These are phyloP conservation scores for Castor canadensis DNA, from an alignment of 2,113 vertebrate species.

Conservation along the genomic window DNA sequence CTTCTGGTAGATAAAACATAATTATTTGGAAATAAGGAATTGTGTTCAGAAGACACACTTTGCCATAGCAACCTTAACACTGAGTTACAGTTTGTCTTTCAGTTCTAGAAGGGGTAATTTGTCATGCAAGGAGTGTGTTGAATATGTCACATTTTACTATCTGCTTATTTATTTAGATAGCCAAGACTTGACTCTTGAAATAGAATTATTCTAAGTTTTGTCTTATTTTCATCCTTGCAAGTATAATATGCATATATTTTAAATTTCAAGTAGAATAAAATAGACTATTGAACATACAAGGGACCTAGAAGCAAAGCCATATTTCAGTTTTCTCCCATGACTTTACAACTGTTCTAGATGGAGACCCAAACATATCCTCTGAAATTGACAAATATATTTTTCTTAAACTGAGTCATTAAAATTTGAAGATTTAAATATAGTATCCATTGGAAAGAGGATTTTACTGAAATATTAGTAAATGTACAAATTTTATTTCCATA, in stretches of 20 bases:
- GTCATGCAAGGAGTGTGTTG: constrained; percentile 80
- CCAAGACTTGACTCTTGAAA: constrained; percentile 83
- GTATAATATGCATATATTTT: constrained; percentile 64
- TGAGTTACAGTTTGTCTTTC: constrained; percentile 74
- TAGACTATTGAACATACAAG: constrained; percentile 35
- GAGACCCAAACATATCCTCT: constrained; percentile 46
- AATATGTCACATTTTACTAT: constrained; percentile 81
- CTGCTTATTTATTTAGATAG: constrained; percentile 86
- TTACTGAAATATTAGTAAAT: constrained; percentile 44
- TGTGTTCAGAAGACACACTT: constrained; percentile 76
- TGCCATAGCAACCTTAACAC: constrained; percentile 83
- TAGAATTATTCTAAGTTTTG: constrained; percentile 84
- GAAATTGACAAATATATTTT: constrained; percentile 64
- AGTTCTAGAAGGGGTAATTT: constrained; percentile 81
- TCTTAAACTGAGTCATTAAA: constrained; percentile 32
- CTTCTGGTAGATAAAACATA: constrained; percentile 73
- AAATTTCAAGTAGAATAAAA: constrained; percentile 81
- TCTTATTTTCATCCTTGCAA: constrained; percentile 75
- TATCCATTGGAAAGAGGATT: neutral
- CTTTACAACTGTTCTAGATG: constrained; percentile 11
- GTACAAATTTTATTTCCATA: constrained; percentile 13
- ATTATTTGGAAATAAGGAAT: constrained; percentile 70
- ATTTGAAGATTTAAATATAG: constrained; percentile 58
- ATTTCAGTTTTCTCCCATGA: constrained; percentile 49
- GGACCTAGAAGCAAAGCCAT: constrained; percentile 34